phyloP scores from a whole-genome alignment of 30 jellyfish, hydroid and myxozoan genomes.

The Aurelia sp. region DNA sequence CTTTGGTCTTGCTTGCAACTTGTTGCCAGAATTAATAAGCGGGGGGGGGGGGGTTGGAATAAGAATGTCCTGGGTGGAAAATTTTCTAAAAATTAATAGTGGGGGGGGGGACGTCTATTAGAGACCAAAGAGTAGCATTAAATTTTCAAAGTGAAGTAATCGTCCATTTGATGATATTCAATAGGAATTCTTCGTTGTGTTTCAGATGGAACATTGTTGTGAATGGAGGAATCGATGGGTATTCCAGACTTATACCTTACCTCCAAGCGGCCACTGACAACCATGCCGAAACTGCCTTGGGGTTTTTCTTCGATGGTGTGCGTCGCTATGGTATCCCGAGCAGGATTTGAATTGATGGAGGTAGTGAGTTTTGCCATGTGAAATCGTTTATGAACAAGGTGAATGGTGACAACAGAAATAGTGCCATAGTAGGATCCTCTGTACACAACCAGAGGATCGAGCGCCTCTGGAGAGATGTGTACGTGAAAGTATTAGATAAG shows the following conservation, averaged over 20 bases:
- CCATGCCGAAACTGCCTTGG: slow-evolving; percentile 22
- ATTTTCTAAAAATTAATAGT: too few relatives aligned
- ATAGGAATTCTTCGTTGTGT: background rate
- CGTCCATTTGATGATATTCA: background rate
- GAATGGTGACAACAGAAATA: slow-evolving; percentile 19
- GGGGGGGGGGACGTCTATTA: too few relatives aligned
- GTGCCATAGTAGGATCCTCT: slow-evolving; percentile 40
- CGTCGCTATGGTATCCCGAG: slow-evolving; percentile 32
- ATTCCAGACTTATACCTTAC: slow-evolving; percentile 20
- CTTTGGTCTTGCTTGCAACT: too few relatives aligned
- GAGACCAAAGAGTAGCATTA: too few relatives aligned
- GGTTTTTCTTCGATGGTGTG: slow-evolving; percentile 28
- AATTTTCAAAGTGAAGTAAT: background rate
- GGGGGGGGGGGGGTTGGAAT: too few relatives aligned
- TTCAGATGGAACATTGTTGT: slow-evolving; percentile 47
- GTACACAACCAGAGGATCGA: too few relatives aligned
- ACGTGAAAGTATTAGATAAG: slow-evolving; percentile 29
- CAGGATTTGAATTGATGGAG: slow-evolving; percentile 39
- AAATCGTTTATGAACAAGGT: slow-evolving; percentile 2
- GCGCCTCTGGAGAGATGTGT: slow-evolving; percentile 63
- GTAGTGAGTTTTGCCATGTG: slow-evolving; percentile 23
- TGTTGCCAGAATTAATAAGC: too few relatives aligned
- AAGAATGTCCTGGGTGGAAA: too few relatives aligned
- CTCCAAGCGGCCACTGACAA: slow-evolving; percentile 24
- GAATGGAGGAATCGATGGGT: slow-evolving; percentile 51